Evolutionary conservation across 2,888 invertebrate genomes (phyloP), one percentile per base, ranked within the genome.

Genomic region (Phalera bucephala): DNA sequence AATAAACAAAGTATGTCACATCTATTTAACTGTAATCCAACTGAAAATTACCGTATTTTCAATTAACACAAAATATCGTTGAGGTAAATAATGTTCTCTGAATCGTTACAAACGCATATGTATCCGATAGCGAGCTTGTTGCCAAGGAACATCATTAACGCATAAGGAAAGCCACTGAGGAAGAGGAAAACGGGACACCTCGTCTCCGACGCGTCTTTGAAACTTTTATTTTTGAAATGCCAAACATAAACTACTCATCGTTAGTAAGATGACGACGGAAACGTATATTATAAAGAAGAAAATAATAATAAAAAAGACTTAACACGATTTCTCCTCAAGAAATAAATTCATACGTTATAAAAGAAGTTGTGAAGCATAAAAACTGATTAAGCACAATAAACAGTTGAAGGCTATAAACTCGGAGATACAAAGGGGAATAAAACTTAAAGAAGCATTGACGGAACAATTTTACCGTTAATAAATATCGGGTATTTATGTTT

Each of bases 141-240:
- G 27, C 14, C 27, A 13, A 27, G 25, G 11, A 27, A n/a, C 4
- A 21, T 14, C 31, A 27, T 19, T 34, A 33, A 31, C 30, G 25
- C 25, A 35, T 2, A 45, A 38, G 21, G 3, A 35, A 33, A 33
- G 3, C 15, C 19, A 38, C 36, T 40, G 43, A 64, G 58, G 52
- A 64, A 58, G 53, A 46, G 47, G 52, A 59, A 70, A 62, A 60
- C 58, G 52, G 64, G 68, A 70, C 64, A 31, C 48, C 57, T 42
- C 51, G 59, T 66, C 62, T 64, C 64, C 66, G 57, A 52, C 65
- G 49, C 56, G 52, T 43, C 71, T 75, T 76, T 73, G 72, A 74
- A 71, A 65, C 58, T 38, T n/a, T 43, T 52, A 46, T 52, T 64
- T 66, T 66, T 54, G 61, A 64, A 64, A 66, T 63, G 35, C 32